Conservation (phyloP, 2,888 invertebrate species). For the Phrixothrix hirtus region DNA sequence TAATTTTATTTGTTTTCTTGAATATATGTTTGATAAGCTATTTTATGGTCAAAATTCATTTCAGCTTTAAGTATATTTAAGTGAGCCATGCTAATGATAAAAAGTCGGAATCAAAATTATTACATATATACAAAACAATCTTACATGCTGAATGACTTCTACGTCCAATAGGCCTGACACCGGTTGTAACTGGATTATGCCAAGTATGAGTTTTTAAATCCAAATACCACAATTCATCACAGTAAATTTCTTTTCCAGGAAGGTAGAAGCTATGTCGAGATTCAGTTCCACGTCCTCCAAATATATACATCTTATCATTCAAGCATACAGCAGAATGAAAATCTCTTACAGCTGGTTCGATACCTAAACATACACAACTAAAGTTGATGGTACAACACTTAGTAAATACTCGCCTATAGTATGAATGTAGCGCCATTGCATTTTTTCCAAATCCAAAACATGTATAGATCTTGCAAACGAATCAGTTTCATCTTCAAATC, state of each 20-base stretch:
- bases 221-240: constrained; percentile 74
- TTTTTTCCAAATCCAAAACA: constrained; percentile 71
- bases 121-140: too few relatives aligned
- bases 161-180: constrained; percentile 75
- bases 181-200: constrained; percentile 65
- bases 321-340: constrained; percentile 86
- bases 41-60: too few relatives aligned
- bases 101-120: too few relatives aligned
- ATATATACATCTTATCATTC: constrained; percentile 81
- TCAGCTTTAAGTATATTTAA: too few relatives aligned
- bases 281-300: constrained; percentile 77
- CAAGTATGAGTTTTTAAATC: constrained; percentile 74
- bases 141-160: constrained; percentile 91
- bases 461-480: constrained; percentile 80
- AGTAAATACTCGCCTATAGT: constrained; percentile 62
- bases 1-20: too few relatives aligned
- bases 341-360: constrained; percentile 68
- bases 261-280: constrained; percentile 69
- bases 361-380: too few relatives aligned
- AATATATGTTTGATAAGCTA: too few relatives aligned
- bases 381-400: too few relatives aligned
- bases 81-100: too few relatives aligned
- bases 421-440: constrained; percentile 71
- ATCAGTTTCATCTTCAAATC: constrained; percentile 83
- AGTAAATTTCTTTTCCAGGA: constrained; percentile 74